Evolutionary conservation across 1,140 invertebrate genomes (phyloP).

Genomic region (Chrysopa pallens): DNA sequence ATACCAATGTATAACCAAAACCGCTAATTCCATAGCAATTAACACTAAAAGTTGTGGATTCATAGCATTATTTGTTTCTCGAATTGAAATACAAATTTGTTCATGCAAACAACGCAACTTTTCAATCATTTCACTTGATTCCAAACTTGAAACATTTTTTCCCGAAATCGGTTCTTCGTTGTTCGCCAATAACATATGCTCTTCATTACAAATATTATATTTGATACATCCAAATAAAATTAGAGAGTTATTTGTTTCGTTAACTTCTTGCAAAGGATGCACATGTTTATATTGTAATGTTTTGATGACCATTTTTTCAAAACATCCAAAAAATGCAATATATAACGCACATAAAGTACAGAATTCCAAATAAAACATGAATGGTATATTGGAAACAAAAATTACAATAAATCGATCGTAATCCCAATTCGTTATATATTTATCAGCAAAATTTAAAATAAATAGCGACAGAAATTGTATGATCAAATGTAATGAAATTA

Average conservation of each 20-base stretch:
- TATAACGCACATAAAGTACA: constrained; percentile 6
- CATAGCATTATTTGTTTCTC: constrained; percentile 12
- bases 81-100: constrained; percentile 14
- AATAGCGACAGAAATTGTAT: not conserved
- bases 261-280: constrained; percentile 12
- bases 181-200: constrained; percentile 3
- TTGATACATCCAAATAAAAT: constrained; percentile 13
- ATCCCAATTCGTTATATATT: not conserved
- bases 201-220: constrained; percentile 12
- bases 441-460: not conserved
- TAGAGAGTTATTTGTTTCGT: constrained; percentile 10
- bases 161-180: not conserved
- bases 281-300: constrained; percentile 12
- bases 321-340: constrained; percentile 14
- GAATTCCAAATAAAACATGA: constrained; percentile 1
- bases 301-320: constrained; percentile 12
- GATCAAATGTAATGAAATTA: not conserved
- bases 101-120: constrained; percentile 14
- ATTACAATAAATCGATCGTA: not conserved
- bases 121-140: constrained; percentile 11
- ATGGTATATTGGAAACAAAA: not conserved
- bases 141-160: constrained; percentile 4
- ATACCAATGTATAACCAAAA: constrained; percentile 17
- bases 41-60: constrained; percentile 16
- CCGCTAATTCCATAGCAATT: constrained; percentile 12